Evolutionary conservation across 2,797 vertebrate species (phyloP).

Genomic region (Pseudocheirus occidentalis): DNA sequence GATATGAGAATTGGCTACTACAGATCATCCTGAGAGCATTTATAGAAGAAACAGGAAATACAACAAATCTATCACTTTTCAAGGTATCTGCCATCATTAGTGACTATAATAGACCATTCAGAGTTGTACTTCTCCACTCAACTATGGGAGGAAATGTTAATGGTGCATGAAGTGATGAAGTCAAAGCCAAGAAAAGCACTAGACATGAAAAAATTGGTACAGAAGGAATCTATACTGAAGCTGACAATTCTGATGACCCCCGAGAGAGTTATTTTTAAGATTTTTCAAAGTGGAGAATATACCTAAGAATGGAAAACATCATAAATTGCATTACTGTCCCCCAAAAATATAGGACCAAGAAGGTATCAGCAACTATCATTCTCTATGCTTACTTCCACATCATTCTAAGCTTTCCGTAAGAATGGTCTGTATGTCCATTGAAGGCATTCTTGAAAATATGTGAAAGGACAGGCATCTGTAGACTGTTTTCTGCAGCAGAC

Average conservation of each 20-base stretch:
- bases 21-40: background rate
- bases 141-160: background rate
- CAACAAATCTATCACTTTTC: background rate
- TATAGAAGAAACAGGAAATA: background rate
- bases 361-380: background rate
- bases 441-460: background rate
- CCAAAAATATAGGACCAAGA: background rate
- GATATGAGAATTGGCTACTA: background rate
- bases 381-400: background rate
- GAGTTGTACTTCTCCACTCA: background rate
- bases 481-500: background rate
- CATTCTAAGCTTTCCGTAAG: background rate
- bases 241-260: background rate
- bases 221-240: background rate
- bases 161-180: background rate
- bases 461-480: background rate
- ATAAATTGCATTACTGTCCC: background rate
- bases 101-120: background rate
- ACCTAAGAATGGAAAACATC: background rate
- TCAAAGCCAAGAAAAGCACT: background rate
- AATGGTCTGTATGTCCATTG: background rate
- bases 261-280: background rate
- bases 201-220: background rate
- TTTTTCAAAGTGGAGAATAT: background rate
- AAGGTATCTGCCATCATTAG: background rate